Evolutionary conservation across 2,888 invertebrate species (phyloP).

Genomic region (Deroplatys truncata): DNA sequence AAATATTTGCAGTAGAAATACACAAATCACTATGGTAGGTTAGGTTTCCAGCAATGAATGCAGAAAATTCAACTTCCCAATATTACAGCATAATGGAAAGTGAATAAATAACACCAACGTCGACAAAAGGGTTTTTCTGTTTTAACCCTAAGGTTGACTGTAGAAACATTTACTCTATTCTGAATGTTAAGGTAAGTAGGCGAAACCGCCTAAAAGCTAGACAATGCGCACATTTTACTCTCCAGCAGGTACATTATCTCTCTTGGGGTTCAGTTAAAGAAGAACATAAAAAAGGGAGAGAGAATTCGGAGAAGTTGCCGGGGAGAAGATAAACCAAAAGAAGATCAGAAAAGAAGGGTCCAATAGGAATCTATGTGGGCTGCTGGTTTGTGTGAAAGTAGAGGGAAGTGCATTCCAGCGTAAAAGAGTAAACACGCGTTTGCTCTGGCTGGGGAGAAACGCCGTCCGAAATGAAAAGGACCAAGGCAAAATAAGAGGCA

Average conservation of each 20-base stretch:
- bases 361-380: neutral
- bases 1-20: no score
- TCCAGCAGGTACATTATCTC: neutral
- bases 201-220: neutral
- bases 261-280: neutral
- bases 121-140: no score
- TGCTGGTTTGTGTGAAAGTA: neutral
- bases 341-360: neutral
- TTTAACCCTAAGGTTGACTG: neutral
- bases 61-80: no score
- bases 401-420: slow-evolving; percentile 20
- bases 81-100: no score
- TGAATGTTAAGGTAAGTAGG: neutral
- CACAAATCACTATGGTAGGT: no score
- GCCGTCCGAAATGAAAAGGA: slow-evolving; percentile 17
- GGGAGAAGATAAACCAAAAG: neutral
- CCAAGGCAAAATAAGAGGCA: slow-evolving; percentile 24
- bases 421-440: slow-evolving; percentile 20
- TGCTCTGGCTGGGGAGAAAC: neutral
- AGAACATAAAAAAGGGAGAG: neutral
- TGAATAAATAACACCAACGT: no score
- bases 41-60: no score
- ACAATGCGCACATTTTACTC: neutral
- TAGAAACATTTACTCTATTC: neutral
- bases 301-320: neutral